Evolutionary conservation across 2,888 invertebrate species (phyloP).

Genomic region (Norana najaformis): DNA sequence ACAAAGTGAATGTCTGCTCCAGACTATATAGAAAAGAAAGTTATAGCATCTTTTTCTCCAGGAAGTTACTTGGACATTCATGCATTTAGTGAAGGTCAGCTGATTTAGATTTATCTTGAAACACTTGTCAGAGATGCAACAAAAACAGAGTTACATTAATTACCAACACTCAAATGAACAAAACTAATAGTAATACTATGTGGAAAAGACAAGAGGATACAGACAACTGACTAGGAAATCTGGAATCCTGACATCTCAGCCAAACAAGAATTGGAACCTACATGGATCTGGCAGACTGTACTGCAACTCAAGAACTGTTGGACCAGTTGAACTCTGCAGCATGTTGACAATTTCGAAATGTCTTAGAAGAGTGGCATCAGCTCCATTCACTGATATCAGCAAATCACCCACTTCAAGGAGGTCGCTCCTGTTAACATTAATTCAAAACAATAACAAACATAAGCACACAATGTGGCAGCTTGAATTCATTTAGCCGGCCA

Average conservation of each 20-base stretch:
- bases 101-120: too few relatives aligned
- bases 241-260: not conserved
- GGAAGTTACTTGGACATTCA: too few relatives aligned
- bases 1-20: too few relatives aligned
- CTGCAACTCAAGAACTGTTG: slow-evolving; percentile 80
- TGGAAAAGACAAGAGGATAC: not conserved
- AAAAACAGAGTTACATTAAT: too few relatives aligned
- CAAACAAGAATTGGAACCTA: slow-evolving; percentile 60
- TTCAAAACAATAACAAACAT: not conserved
- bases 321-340: slow-evolving; percentile 75
- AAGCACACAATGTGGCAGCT: not conserved
- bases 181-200: not conserved
- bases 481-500: not conserved
- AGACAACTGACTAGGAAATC: not conserved
- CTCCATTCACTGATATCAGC: slow-evolving; percentile 80
- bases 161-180: not conserved
- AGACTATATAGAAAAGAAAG: too few relatives aligned
- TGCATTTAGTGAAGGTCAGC: too few relatives aligned
- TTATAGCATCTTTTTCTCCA: too few relatives aligned
- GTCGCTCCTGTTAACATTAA: slow-evolving; percentile 68
- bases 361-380: slow-evolving; percentile 74
- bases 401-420: slow-evolving; percentile 78
- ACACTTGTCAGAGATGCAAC: too few relatives aligned
- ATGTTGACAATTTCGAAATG: slow-evolving; percentile 78
- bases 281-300: slow-evolving; percentile 81